These are phyloP conservation scores for Hartigia nigra DNA, from an alignment of 2,888 invertebrate species.

Conservation along the genomic window DNA sequence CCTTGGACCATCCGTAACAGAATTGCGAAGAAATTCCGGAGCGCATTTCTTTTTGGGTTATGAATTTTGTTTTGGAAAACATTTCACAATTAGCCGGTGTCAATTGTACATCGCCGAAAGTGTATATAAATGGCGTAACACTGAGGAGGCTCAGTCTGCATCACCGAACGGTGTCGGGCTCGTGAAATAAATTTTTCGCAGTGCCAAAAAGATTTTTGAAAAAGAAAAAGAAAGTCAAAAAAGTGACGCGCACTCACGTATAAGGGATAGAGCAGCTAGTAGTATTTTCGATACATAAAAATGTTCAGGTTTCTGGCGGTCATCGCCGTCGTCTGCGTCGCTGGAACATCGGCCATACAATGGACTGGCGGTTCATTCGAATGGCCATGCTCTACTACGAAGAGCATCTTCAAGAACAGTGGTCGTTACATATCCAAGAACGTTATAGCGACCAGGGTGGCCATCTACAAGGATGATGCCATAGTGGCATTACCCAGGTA, in stretches of 20 bases:
- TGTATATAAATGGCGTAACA: constrained; percentile 33
- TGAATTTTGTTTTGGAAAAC: constrained; percentile 1
- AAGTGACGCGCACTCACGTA: neutral
- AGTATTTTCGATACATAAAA: constrained; percentile 7
- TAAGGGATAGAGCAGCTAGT: neutral
- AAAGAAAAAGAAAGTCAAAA: neutral
- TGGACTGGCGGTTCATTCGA: constrained; percentile 65
- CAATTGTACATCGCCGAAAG: constrained; percentile 7
- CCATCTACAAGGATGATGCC: constrained; percentile 70
- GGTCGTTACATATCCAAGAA: constrained; percentile 72
- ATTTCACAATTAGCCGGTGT: constrained; percentile 19
- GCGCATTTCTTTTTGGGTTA: neutral
- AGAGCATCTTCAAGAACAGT: constrained; percentile 70
- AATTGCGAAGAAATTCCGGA: neutral
- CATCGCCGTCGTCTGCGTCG: constrained; percentile 28
- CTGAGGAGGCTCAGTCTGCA: constrained; percentile 25
- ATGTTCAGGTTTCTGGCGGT: constrained; percentile 32
- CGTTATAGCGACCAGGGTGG: constrained; percentile 73
- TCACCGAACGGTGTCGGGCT: constrained; percentile 16
- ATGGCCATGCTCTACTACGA: constrained; percentile 72
- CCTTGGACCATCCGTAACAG: neutral
- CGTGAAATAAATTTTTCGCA: neutral
- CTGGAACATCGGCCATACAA: constrained; percentile 45
- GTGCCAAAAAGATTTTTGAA: neutral
- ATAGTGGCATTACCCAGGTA: constrained; percentile 71